Evolutionary conservation across 2,113 vertebrate genomes (phyloP), one percentile per base, ranked within the genome.

Genomic region (Pithys albifrons): DNA sequence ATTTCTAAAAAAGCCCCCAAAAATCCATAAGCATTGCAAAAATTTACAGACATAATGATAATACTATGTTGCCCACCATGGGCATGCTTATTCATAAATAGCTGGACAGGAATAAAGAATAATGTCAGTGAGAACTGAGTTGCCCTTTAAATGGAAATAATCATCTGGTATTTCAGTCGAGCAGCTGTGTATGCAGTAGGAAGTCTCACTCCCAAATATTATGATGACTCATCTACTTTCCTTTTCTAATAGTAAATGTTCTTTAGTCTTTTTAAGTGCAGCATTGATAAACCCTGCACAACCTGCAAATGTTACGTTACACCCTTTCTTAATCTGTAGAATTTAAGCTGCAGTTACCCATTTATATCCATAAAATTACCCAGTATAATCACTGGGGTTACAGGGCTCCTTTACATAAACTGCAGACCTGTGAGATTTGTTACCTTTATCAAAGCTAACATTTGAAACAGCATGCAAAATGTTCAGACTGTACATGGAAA

Each of bases 161-260:
- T 90, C 33, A 74, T 69, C 73, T 65, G 19, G 15, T 93, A 64
- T 86, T 93, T 91, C 70, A 96, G 65, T 84, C 61, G 70, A 80
- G 58, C 59, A 86, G 65, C 72, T 64, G 64, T 67, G 19, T 12
- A 19, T 88, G 72, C 88, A 91, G 49, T 20, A 91, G 61, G 73
- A 91, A 92, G 66, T 62, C 76, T 84, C 69, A 65, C 41, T 92
- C 79, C 20, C 54, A 78, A 91, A 81, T 80, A 70, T 86, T 93
- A 80, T 48, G 59, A 92, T 92, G 96, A 96, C 88, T 96, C 95
- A 96, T 92, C 80, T 81, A 75, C 73, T 96, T 96, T 93, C 70
- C 16, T 82, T 80, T 96, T 81, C 86, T 65, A 69, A 81, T 39
- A 75, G 29, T n/a, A 64, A 90, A 91, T 29, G 6, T 37, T 64